Evolutionary conservation across 2,797 vertebrate species (phyloP).

Genomic region (Parauchenoglanis ngamensis): DNA sequence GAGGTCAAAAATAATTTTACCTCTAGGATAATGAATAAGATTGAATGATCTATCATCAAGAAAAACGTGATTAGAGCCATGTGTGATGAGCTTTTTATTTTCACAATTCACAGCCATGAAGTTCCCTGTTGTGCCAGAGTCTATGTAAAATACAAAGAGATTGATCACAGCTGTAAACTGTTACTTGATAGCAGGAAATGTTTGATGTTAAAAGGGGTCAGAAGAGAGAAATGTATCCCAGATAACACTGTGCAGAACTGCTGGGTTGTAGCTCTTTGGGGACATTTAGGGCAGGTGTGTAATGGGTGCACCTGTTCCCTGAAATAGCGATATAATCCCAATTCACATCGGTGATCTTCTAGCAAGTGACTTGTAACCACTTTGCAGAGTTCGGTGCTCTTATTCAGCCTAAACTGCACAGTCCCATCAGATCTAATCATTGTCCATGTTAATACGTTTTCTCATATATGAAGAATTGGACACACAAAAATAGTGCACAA

Average conservation of each 20-base stretch:
- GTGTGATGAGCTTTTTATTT: too few species aligned
- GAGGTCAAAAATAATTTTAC: neutral
- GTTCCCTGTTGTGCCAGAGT: neutral
- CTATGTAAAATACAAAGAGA: neutral
- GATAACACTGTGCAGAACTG: neutral
- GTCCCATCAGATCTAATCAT: neutral
- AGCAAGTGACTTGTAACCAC: neutral
- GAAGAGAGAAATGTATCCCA: neutral
- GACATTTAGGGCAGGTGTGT: neutral
- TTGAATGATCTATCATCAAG: neutral
- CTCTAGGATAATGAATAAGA: neutral
- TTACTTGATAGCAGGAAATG: neutral
- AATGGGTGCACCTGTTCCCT: neutral
- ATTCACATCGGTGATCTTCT: neutral
- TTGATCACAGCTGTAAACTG: neutral
- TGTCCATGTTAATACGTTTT: neutral
- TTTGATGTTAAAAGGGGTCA: neutral
- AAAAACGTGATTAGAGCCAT: neutral
- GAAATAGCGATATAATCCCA: neutral
- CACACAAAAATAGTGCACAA: neutral
- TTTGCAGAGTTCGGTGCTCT: neutral
- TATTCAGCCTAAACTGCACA: neutral
- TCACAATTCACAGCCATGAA: neutral
- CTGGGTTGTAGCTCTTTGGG: constrained; percentile 3
- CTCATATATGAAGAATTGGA: neutral